phyloP scores from a whole-genome alignment of 1,140 invertebrate genomes.

The Drosophila lowei region DNA sequence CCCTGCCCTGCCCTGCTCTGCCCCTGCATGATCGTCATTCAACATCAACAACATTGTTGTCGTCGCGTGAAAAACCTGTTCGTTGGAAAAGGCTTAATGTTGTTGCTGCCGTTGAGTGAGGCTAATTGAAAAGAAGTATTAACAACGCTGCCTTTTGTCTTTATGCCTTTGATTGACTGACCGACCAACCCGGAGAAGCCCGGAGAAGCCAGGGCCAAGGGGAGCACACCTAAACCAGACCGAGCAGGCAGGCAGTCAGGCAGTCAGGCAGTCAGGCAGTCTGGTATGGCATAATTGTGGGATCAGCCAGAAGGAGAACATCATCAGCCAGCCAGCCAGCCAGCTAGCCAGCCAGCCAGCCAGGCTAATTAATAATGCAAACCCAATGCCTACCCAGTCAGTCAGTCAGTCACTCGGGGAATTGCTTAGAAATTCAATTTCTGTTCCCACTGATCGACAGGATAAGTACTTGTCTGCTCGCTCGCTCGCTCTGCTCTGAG shows the following conservation, averaged over 20 bases:
- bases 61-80: conserved; percentile 75
- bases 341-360: conserved; percentile 28
- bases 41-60: conserved; percentile 45
- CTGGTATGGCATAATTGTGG: conserved; percentile 76
- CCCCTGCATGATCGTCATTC: conserved; percentile 35
- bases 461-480: conserved; percentile 47
- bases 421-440: conserved; percentile 58
- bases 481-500: conserved; percentile 22
- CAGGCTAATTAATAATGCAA: conserved; percentile 74
- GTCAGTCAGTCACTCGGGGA: conserved; percentile 42
- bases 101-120: conserved; percentile 53
- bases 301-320: conserved; percentile 51
- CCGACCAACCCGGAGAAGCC: conserved; percentile 48
- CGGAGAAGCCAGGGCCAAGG: conserved; percentile 18
- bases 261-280: conserved; percentile 57
- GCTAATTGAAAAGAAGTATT: conserved; percentile 79
- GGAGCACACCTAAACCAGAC: neutral
- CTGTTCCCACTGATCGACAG: conserved; percentile 59
- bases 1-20: neutral
- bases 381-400: conserved; percentile 56
- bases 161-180: conserved; percentile 72
- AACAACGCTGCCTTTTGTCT: conserved; percentile 75
- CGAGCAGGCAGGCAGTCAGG: conserved; percentile 54
- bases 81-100: conserved; percentile 64
- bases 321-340: conserved; percentile 22